Conservation (phyloP, 1,140 invertebrate species). For the Campodea augens region DNA sequence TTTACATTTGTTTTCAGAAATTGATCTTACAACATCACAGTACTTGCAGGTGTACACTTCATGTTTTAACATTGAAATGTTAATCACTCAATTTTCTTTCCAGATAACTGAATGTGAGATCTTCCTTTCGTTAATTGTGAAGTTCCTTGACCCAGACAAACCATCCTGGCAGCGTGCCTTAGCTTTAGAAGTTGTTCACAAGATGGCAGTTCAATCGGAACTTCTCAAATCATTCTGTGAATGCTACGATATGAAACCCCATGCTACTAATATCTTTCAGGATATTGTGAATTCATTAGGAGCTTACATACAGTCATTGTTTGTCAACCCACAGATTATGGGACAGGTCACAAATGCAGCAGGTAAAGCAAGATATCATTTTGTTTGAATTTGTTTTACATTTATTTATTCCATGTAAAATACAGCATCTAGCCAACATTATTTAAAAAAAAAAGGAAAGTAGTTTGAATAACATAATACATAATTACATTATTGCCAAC, state of each 20-base stretch:
- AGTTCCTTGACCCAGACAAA: conserved; percentile 92
- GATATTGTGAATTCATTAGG: conserved; percentile 90
- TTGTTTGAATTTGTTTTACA: no score
- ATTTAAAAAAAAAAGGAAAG: no score
- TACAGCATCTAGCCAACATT: no score
- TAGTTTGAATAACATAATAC: no score
- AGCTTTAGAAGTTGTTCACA: conserved; percentile 87
- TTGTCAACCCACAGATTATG: conserved; percentile 43
- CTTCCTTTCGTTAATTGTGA: conserved; percentile 87
- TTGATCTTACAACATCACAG: no score
- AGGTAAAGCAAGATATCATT: no score
- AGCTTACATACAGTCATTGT: conserved; percentile 85
- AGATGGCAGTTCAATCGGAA: conserved; percentile 72
- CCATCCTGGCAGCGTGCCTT: conserved; percentile 86
- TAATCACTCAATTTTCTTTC: no score
- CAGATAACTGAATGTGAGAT: conserved; percentile 96
- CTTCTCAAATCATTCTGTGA: conserved; percentile 79
- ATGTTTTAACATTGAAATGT: no score
- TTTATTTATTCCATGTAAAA: no score
- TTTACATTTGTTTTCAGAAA: no score
- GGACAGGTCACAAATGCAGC: conserved; percentile 24
- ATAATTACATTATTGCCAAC: no score
- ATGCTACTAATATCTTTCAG: conserved; percentile 81
- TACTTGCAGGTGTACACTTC: no score
- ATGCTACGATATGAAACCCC: conserved; percentile 83